Evolutionary conservation across 2,888 invertebrate species (phyloP).

Genomic region (Rhagophthalmus giganteus): DNA sequence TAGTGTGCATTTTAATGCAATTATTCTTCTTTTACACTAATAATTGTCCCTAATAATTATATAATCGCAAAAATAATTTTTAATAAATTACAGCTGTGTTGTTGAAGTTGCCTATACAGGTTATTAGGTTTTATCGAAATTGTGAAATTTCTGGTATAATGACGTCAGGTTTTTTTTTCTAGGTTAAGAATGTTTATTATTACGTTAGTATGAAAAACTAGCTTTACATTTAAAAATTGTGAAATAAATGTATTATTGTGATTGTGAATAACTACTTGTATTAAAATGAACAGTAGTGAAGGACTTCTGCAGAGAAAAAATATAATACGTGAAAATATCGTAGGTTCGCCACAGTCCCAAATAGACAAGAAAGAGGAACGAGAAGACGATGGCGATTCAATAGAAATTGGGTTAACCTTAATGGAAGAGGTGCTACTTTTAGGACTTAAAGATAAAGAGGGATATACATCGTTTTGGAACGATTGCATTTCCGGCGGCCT

Average conservation of each 20-base stretch:
- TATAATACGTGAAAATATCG: conserved; percentile 63
- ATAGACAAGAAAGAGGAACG: conserved; percentile 67
- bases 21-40: too few species aligned
- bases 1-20: too few species aligned
- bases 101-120: too few species aligned
- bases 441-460: conserved; percentile 99
- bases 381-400: conserved; percentile 84
- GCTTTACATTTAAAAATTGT: neutral
- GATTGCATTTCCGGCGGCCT: conserved; percentile 99
- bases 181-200: too few species aligned
- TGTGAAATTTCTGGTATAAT: too few species aligned
- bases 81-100: too few species aligned
- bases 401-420: conserved; percentile 94
- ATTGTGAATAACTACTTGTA: conserved; percentile 18
- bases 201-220: conserved; percentile 1
- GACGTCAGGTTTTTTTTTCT: too few species aligned
- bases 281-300: conserved; percentile 85
- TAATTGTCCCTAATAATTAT: too few species aligned
- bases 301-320: conserved; percentile 91
- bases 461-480: conserved; percentile 99
- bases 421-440: conserved; percentile 99
- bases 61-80: too few species aligned
- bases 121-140: too few species aligned
- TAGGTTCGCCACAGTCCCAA: too few species aligned
- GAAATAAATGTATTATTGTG: neutral